Percentiles rank a stretch among this genome's conserved stretches.
Evolutionary conservation across 2,888 invertebrate genomes (phyloP).

Genomic region (Uloborus plumipes): DNA sequence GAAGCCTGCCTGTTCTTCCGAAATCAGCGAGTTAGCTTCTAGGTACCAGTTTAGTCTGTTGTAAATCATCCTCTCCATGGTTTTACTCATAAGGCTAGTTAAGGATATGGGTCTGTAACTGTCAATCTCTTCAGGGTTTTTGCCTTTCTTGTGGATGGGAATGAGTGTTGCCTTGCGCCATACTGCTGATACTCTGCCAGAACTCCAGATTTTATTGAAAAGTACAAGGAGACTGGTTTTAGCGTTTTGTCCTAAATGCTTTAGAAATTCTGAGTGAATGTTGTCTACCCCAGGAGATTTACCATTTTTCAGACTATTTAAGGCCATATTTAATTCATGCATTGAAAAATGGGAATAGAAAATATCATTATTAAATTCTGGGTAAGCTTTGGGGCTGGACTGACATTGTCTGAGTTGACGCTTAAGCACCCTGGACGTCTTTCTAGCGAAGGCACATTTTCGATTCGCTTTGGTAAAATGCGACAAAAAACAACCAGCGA

Average conservation of each 20-base stretch:
- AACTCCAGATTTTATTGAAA: not conserved
- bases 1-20: constrained; percentile 4
- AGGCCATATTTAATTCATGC: constrained; percentile 8
- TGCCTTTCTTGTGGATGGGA: too few species aligned
- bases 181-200: not conserved
- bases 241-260: too few species aligned
- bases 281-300: too few species aligned
- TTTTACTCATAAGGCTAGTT: not conserved
- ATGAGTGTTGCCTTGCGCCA: too few species aligned
- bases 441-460: too few species aligned
- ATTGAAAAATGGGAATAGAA: constrained; percentile 6
- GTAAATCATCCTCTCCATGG: not conserved
- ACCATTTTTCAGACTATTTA: constrained; percentile 12
- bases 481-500: too few species aligned
- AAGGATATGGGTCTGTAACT: not conserved
- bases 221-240: constrained; percentile 12
- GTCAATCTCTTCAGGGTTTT: not conserved
- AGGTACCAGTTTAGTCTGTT: constrained; percentile 11
- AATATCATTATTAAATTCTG: too few species aligned
- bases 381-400: too few species aligned
- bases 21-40: not conserved
- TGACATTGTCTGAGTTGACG: too few species aligned
- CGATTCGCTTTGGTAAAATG: too few species aligned
- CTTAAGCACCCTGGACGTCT: too few species aligned
- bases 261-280: too few species aligned